Evolutionary conservation across 2,888 invertebrate species (phyloP), one percentile per base, ranked within the genome.

Genomic region (Sipha maydis): DNA sequence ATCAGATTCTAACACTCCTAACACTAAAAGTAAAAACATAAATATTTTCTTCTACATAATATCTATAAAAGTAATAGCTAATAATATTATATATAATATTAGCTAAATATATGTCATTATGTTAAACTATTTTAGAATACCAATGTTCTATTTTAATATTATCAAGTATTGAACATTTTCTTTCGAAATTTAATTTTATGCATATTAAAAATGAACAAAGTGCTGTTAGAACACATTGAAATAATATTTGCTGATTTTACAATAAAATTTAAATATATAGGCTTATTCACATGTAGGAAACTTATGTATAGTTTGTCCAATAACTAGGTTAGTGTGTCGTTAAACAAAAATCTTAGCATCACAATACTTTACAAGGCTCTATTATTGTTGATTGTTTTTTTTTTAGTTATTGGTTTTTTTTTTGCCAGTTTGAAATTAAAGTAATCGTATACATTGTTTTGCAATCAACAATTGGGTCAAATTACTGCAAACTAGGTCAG

Each of bases 301-400:
- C 38, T 67, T 61, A 25, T 67, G 14, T 48, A 76, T 61, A 61
- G 80, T 11, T 82, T 88, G 71, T 88, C 88, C 80, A 76, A 76
- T 31, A 88, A 88, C 67, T 82, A 34, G 88, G 82, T 88, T 82
- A 88, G 88, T 88, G 75, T 88, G 88, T 88, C 88, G 67, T 82
- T 75, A 41, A 38, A 88, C 88, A 88, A 69, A 88, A 88, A 88
- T 88, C 88, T 88, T 76, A 69, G 48, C 56, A 86, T 86, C 79
- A 88, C 88, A 88, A 82, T 88, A 88, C 76, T 67, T 48, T 82
- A 82, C 75, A 88, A 88, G 82, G 82, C 75, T 82, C 78, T 88
- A 82, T 88, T 88, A 88, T 88, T 88, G 88, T 88, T 82, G 73
- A 88, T 82, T 48, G 75, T 88, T 85, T 76, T 80, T 67, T 79